phyloP scores from a whole-genome alignment of 2,797 vertebrate species.

The Silurus lanzhouensis region DNA sequence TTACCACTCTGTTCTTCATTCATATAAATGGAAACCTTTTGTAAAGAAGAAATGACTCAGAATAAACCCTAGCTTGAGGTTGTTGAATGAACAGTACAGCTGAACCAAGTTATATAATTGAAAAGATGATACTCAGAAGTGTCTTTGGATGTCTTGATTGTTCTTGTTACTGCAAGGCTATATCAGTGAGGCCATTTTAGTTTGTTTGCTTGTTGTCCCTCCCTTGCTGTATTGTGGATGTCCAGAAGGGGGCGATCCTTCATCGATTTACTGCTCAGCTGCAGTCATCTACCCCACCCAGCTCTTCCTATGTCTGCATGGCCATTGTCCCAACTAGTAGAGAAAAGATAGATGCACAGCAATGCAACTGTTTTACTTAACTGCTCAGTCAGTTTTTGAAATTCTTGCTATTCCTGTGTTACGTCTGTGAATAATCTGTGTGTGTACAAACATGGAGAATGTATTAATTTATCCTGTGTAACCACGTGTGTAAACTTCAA shows the following conservation, averaged over 20 bases:
- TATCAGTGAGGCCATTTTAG: neutral
- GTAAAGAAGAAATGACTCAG: conserved; percentile 24
- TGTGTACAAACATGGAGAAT: neutral
- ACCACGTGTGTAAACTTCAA: neutral
- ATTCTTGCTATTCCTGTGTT: neutral
- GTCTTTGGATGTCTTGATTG: neutral
- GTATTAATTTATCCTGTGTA: neutral
- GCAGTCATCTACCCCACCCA: conserved; percentile 24
- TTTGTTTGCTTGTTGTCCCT: neutral
- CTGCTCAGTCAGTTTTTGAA: neutral
- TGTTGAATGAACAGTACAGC: neutral
- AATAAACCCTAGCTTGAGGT: neutral
- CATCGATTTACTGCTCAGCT: conserved; percentile 37
- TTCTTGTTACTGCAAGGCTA: neutral
- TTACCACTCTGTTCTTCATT: no score
- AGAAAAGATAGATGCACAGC: neutral
- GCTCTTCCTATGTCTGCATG: conserved; percentile 5
- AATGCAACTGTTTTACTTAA: conserved; percentile 16
- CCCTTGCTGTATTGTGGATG: conserved; percentile 10
- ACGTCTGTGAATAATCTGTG: neutral
- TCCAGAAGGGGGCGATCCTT: conserved; percentile 68
- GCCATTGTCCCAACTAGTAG: conserved; percentile 37
- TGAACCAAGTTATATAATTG: neutral
- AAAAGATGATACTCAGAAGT: neutral
- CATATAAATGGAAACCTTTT: conserved; percentile 5